Conservation (phyloP, 2,797 vertebrate species). For the Lycodopsis pacificus region DNA sequence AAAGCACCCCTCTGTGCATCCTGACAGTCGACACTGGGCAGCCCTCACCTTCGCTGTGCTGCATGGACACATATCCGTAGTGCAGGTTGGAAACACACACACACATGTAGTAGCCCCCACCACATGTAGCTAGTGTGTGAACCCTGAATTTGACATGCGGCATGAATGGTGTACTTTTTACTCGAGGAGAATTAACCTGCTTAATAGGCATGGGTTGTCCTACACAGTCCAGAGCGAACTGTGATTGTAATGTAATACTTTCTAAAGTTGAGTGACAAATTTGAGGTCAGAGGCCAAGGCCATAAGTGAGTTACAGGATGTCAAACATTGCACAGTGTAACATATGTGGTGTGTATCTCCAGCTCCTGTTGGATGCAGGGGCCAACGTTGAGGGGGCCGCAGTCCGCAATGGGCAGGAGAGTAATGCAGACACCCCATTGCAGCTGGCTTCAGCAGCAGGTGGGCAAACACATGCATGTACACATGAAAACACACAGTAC, state of each 20-base stretch:
- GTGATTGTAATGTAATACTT: constrained; percentile 12
- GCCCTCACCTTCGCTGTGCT: constrained; percentile 94
- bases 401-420: constrained; percentile 91
- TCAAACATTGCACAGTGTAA: constrained; percentile 50
- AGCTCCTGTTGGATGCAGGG: constrained; percentile 96
- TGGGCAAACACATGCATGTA: constrained; percentile 65
- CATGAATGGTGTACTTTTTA: not conserved
- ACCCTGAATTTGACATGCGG: not conserved
- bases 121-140: not conserved
- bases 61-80: constrained; percentile 96
- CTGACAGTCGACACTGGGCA: constrained; percentile 95
- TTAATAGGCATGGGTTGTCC: not conserved
- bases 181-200: not conserved
- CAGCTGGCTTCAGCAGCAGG: constrained; percentile 98
- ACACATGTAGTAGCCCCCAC: not conserved
- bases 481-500: constrained; percentile 10
- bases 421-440: constrained; percentile 91
- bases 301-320: constrained; percentile 47
- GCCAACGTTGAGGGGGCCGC: constrained; percentile 95
- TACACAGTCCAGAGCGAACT: not conserved
- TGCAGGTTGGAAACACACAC: constrained; percentile 87
- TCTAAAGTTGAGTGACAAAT: constrained; percentile 50
- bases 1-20: constrained; percentile 92
- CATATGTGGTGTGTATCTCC: constrained; percentile 59
- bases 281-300: constrained; percentile 46